A percentile compares a stretch with the other conserved stretches of the same genome.
Conservation (phyloP, 2,888 invertebrate genomes). For the Sialis lutaria region DNA sequence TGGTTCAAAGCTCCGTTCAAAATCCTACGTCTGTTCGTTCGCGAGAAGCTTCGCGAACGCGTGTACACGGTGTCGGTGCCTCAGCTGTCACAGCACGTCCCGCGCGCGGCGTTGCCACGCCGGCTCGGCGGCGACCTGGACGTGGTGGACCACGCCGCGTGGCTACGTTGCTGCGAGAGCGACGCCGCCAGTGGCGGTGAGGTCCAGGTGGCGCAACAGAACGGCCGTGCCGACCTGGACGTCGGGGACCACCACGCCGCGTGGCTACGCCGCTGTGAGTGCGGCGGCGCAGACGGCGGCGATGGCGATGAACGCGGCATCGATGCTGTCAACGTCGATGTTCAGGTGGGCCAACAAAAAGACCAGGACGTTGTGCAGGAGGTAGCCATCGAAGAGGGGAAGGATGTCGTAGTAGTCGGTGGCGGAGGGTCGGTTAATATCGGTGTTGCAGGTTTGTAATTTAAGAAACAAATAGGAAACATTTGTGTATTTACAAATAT, state of each 20-base stretch:
- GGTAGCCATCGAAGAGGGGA: no score
- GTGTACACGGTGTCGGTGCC: slow-evolving; percentile 89
- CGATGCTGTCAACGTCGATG: slow-evolving; percentile 27
- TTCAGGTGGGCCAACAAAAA: no score
- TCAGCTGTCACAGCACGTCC: slow-evolving; percentile 79
- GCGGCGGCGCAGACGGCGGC: slow-evolving; percentile 59
- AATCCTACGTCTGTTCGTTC: slow-evolving; percentile 82
- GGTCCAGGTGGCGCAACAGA: slow-evolving; percentile 27
- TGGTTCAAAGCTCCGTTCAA: slow-evolving; percentile 99
- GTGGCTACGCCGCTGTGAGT: slow-evolving; percentile 36
- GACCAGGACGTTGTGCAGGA: no score
- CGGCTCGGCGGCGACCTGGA: slow-evolving; percentile 77
- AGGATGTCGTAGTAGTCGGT: no score
- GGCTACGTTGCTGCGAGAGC: slow-evolving; percentile 41
- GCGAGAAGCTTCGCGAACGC: slow-evolving; percentile 87
- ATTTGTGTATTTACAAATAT: slow-evolving; percentile 22
- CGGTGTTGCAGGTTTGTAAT: no score
- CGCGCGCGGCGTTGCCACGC: slow-evolving; percentile 70
- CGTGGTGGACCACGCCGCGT: slow-evolving; percentile 76
- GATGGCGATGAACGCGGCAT: slow-evolving; percentile 82
- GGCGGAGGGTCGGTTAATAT: no score
- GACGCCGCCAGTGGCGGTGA: slow-evolving; percentile 57
- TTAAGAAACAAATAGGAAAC: no score
- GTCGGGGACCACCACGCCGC: slow-evolving; percentile 24
- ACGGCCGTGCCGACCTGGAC: slow-evolving; percentile 21